Percentiles rank a stretch among this genome's conserved stretches.
These are phyloP conservation scores for Lophius americanus DNA, from an alignment of 2,797 vertebrate genomes.

Conservation along the genomic window DNA sequence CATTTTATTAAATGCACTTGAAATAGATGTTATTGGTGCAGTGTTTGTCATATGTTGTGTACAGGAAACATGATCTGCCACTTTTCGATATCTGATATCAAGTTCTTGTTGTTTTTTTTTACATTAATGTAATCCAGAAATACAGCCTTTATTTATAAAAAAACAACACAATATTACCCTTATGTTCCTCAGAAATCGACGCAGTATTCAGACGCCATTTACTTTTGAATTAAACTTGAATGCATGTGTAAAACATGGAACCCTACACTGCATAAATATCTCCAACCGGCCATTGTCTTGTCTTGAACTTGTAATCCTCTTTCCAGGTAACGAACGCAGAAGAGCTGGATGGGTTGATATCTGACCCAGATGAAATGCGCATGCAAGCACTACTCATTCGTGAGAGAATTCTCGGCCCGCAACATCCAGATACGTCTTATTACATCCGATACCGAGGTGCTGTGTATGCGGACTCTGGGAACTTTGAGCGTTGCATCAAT, in stretches of 20 bases:
- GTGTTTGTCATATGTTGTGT: background rate
- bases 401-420: slow-evolving; percentile 95
- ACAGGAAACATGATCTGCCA: no score
- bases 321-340: slow-evolving; percentile 88
- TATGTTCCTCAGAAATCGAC: no score
- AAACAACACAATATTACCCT: no score
- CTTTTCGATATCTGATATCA: no score
- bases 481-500: slow-evolving; percentile 98
- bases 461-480: slow-evolving; percentile 97
- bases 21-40: background rate
- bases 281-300: slow-evolving; percentile 1
- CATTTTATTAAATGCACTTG: background rate
- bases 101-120: no score
- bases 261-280: background rate
- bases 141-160: no score
- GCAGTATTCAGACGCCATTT: background rate
- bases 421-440: slow-evolving; percentile 98
- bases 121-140: no score
- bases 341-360: slow-evolving; percentile 95
- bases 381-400: slow-evolving; percentile 98
- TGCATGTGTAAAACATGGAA: background rate
- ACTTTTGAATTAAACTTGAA: background rate
- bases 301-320: slow-evolving; percentile 5
- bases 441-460: slow-evolving; percentile 98
- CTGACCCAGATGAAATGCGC: slow-evolving; percentile 98